Conservation (phyloP, 2,888 invertebrate genomes). For the Horisme vitalbata region DNA sequence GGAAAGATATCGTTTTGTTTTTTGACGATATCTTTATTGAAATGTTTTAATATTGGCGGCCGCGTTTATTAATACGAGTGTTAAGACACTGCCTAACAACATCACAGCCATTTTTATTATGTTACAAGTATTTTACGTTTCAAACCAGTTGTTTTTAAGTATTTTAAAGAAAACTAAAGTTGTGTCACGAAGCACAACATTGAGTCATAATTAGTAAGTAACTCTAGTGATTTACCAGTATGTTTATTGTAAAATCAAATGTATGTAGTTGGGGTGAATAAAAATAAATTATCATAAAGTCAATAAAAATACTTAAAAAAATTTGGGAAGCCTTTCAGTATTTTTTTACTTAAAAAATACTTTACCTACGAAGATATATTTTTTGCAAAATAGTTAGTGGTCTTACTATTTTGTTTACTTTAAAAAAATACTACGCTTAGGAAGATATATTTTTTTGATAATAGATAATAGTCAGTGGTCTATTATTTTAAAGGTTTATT, state of each 20-base stretch:
- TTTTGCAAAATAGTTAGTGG: no score
- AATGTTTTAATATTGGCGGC: conserved; percentile 5
- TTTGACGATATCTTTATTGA: background rate
- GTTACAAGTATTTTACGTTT: conserved; percentile 2
- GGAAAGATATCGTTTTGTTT: background rate
- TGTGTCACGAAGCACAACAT: conserved; percentile 57
- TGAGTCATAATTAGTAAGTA: conserved; percentile 61
- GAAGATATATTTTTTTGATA: no score
- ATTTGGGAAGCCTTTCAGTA: no score
- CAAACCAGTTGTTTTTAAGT: conserved; percentile 26
- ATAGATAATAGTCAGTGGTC: no score
- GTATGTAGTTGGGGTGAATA: conserved; percentile 27
- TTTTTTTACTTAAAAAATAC: no score
- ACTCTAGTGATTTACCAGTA: conserved; percentile 58
- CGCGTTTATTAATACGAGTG: conserved; percentile 3
- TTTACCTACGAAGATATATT: no score
- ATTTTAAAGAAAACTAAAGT: conserved; percentile 37
- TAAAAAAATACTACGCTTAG: no score
- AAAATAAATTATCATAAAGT: background rate
- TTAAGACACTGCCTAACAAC: conserved; percentile 25
- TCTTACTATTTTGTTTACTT: no score
- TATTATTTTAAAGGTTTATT: no score
- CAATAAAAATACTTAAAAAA: no score
- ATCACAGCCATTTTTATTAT: conserved; percentile 26
- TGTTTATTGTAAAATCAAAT: conserved; percentile 23